phyloP scores from a whole-genome alignment of 2,797 vertebrate genomes.

The Pogoniulus pusillus region DNA sequence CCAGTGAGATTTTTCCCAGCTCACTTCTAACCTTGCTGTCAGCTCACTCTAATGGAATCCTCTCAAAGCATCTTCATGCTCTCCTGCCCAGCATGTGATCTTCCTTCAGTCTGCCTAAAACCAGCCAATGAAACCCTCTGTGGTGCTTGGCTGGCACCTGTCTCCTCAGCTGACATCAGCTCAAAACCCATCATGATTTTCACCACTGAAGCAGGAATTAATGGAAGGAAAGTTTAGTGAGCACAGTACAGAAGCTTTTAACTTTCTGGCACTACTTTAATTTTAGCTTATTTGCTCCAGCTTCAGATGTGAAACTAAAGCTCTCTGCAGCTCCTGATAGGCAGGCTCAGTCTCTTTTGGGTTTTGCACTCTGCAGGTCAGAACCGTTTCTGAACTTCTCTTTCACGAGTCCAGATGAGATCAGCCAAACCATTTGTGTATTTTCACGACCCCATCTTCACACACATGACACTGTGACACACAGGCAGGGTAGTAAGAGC shows the following conservation, averaged over 20 bases:
- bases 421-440: background rate
- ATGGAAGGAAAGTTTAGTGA: background rate
- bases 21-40: conserved; percentile 38
- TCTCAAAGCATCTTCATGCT: conserved; percentile 36
- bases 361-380: background rate
- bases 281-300: background rate
- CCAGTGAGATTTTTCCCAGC: background rate
- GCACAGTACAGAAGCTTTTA: background rate
- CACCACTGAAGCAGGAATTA: background rate
- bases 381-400: background rate
- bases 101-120: conserved; percentile 14
- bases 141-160: background rate
- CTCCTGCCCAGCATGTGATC: background rate
- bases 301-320: background rate
- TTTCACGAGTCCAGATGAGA: background rate
- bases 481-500: background rate
- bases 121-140: background rate
- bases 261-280: background rate
- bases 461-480: background rate
- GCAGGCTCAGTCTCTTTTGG: background rate
- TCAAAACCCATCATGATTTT: background rate
- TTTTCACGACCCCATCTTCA: background rate
- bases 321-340: background rate
- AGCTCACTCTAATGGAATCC: conserved; percentile 43
- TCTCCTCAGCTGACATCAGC: background rate